Percentiles rank a stretch among this genome's conserved stretches.
These are phyloP conservation scores for Nibea albiflora DNA, from an alignment of 2,113 vertebrate genomes.

Conservation along the genomic window DNA sequence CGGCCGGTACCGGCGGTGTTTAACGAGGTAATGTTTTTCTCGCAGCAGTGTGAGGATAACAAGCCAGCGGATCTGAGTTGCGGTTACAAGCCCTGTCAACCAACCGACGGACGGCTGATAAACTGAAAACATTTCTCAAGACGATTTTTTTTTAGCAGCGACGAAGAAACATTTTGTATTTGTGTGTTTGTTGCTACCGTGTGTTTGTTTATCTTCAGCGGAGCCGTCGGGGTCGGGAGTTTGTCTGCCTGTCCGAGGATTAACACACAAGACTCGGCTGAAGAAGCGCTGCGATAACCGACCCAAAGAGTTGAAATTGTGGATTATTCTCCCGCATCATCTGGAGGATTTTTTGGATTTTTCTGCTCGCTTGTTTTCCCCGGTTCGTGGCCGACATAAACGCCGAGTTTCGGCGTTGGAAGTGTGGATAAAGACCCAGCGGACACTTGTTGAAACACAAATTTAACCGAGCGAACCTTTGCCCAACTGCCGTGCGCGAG, in stretches of 20 bases:
- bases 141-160: background rate
- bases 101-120: background rate
- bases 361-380: background rate
- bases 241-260: conserved; percentile 62
- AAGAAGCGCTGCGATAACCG: conserved; percentile 27
- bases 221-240: conserved; percentile 50
- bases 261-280: conserved; percentile 54
- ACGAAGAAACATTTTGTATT: background rate
- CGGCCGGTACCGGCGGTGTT: background rate
- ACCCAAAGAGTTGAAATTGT: conserved; percentile 22
- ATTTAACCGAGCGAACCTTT: conserved; percentile 47
- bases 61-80: conserved; percentile 45
- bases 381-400: background rate
- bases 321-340: conserved; percentile 32
- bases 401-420: conserved; percentile 12
- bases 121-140: background rate
- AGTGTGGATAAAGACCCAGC: conserved; percentile 16
- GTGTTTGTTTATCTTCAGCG: conserved; percentile 41
- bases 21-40: conserved; percentile 65
- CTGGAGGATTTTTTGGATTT: background rate
- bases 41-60: conserved; percentile 46
- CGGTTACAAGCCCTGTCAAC: background rate
- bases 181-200: background rate
- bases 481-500: conserved; percentile 25
- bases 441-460: conserved; percentile 83